These are phyloP conservation scores for Euborellia annulipes DNA, from an alignment of 1,140 invertebrate species.

Conservation along the genomic window DNA sequence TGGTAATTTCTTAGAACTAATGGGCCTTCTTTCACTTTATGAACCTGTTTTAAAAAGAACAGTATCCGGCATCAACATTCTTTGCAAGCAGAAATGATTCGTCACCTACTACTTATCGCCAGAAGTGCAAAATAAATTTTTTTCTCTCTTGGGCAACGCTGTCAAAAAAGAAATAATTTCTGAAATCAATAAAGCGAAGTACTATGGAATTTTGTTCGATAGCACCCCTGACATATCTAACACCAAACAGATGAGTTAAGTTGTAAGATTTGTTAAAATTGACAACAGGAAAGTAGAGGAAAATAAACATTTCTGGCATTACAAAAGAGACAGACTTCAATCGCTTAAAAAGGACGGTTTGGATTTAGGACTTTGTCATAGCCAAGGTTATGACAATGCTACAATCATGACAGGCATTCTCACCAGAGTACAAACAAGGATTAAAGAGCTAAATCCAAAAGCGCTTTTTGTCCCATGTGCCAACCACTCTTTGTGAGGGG, in stretches of 20 bases:
- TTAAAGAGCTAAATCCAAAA: slow-evolving; percentile 14
- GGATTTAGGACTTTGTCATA: slow-evolving; percentile 13
- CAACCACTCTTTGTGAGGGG: slow-evolving; percentile 14
- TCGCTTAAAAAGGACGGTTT: slow-evolving; percentile 5
- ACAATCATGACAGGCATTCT: slow-evolving; percentile 16
- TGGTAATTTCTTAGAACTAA: slow-evolving; percentile 19
- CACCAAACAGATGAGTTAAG: slow-evolving; percentile 17
- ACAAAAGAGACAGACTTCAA: slow-evolving; percentile 5
- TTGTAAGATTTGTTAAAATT: slow-evolving; percentile 12
- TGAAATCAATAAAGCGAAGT: slow-evolving; percentile 12
- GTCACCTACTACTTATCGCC: slow-evolving; percentile 14
- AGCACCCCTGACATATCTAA: slow-evolving; percentile 20
- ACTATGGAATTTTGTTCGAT: slow-evolving; percentile 20
- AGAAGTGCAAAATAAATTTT: slow-evolving; percentile 18
- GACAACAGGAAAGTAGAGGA: slow-evolving; percentile 6
- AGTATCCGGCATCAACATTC: slow-evolving; percentile 2
- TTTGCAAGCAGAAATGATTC: not conserved
- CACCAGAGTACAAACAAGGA: slow-evolving; percentile 18
- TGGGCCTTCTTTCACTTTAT: slow-evolving; percentile 18
- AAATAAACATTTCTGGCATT: slow-evolving; percentile 13
- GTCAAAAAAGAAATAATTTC: slow-evolving; percentile 2
- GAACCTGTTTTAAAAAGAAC: slow-evolving; percentile 17
- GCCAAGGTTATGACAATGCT: slow-evolving; percentile 20
- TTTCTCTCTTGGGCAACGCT: slow-evolving; percentile 12
- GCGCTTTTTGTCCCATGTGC: slow-evolving; percentile 17